A percentile compares a stretch with the other conserved stretches of the same genome.
These are phyloP conservation scores for Fulmarus glacialis DNA, from an alignment of 2,113 vertebrate species.

Conservation along the genomic window DNA sequence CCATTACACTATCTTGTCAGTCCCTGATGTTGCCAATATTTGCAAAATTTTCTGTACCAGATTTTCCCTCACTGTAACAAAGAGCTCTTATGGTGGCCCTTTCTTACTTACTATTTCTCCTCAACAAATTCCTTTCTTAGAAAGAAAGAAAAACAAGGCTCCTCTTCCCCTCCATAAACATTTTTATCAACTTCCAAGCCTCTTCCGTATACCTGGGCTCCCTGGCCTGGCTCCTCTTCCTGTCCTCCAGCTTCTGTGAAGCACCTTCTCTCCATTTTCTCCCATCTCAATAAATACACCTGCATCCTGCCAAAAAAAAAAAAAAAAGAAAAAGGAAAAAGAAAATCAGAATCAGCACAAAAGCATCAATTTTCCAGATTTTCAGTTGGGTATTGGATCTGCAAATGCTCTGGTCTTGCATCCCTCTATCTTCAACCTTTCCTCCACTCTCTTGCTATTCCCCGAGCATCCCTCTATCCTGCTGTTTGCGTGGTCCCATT, in stretches of 20 bases:
- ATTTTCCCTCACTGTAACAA: neutral
- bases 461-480: neutral
- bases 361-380: neutral
- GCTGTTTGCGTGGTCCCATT: neutral
- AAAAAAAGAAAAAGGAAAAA: neutral
- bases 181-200: neutral
- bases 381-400: neutral
- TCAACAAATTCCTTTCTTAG: rapidly evolving
- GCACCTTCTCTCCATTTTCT: neutral
- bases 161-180: neutral
- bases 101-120: neutral
- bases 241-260: neutral
- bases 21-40: neutral
- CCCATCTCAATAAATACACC: neutral
- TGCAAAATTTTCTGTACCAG: neutral
- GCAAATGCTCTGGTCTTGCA: neutral
- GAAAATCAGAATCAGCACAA: neutral
- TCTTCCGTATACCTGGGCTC: neutral
- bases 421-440: neutral
- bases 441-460: neutral
- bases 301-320: rapidly evolving
- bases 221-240: neutral
- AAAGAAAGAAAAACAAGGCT: neutral
- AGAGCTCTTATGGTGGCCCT: neutral
- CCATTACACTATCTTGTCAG: neutral